Evolutionary conservation across 1,140 invertebrate genomes (phyloP), one percentile per base, ranked within the genome.

Genomic region (Drosophila pseudoobscura): DNA sequence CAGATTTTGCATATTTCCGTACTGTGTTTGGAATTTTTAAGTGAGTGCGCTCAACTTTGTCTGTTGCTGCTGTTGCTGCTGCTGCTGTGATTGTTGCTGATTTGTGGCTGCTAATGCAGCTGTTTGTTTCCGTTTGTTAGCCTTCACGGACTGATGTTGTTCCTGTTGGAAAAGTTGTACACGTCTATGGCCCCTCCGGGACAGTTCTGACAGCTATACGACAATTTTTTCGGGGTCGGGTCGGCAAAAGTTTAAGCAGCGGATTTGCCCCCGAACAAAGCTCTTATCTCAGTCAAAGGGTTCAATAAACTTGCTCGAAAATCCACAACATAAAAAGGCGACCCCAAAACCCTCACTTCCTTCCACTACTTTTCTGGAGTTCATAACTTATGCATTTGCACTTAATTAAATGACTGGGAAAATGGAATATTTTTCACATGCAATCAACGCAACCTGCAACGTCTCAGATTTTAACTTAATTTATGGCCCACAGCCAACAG

Each of bases 71-170:
- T 65, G 26, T 68, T 24, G 56, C 35, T 65, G 64, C 20, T 50
- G 15, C 20, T 54, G 56, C 51, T 68, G 63, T 68, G 76, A 77
- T 54, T 82, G 64, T 29, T 75, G 82, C 82, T 87, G 83, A 87
- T 87, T 87, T 87, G 78, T 58, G 75, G 70, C 66, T 78, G 75
- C 82, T 87, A 87, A 87, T 87, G 82, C 83, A 87, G 83, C 82
- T 88, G 83, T 88, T 87, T 87, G 83, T 88, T 87, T 87, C 78
- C 82, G 83, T 88, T 82, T 79, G 82, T 88, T 78, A 83, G 68
- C 68, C 62, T 68, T 79, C 74, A 59, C 66, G 35, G 35, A 11
- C 35, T 39, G 35, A 76, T 82, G 73, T 77, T 76, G 54, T 75
- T 63, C 71, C 31, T 66, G 76, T 41, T 59, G 35, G 3, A 43